Conservation (phyloP, 2,113 vertebrate species). For the Jaculus jaculus region DNA sequence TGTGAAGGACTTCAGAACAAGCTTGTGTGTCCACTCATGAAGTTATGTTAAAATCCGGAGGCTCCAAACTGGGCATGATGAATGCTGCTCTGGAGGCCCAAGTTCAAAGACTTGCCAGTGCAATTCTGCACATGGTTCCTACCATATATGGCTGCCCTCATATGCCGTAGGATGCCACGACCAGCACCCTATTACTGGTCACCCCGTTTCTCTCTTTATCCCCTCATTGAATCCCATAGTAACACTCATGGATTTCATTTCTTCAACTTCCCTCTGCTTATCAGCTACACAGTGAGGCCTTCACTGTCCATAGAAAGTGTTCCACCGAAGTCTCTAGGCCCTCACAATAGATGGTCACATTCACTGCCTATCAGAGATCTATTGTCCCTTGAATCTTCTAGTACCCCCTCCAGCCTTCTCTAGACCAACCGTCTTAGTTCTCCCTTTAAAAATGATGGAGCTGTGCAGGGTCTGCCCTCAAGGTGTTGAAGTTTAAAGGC, state of each 20-base stretch:
- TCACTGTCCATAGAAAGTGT: not conserved
- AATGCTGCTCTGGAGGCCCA: not conserved
- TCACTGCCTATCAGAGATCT: not conserved
- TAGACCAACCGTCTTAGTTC: not conserved
- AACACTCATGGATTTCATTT: not conserved
- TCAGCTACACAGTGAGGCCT: too few relatives aligned
- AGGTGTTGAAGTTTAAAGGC: not conserved
- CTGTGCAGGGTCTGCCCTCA: not conserved
- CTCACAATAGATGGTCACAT: too few relatives aligned
- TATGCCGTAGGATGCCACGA: not conserved
- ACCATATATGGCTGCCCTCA: not conserved
- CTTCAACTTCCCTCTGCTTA: not conserved
- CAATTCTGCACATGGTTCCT: not conserved
- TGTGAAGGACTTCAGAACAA: slow-evolving; percentile 1
- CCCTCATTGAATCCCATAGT: not conserved
- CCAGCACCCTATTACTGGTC: not conserved
- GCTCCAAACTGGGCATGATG: not conserved
- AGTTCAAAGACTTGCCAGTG: not conserved
- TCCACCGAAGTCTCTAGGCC: not conserved
- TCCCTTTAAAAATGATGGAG: not conserved
- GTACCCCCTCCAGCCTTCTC: not conserved
- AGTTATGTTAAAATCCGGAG: not conserved
- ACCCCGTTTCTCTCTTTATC: not conserved
- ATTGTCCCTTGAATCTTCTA: not conserved
- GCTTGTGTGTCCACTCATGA: not conserved